These are phyloP conservation scores for Sminthurinus aureus DNA, from an alignment of 2,888 invertebrate species.

Conservation along the genomic window DNA sequence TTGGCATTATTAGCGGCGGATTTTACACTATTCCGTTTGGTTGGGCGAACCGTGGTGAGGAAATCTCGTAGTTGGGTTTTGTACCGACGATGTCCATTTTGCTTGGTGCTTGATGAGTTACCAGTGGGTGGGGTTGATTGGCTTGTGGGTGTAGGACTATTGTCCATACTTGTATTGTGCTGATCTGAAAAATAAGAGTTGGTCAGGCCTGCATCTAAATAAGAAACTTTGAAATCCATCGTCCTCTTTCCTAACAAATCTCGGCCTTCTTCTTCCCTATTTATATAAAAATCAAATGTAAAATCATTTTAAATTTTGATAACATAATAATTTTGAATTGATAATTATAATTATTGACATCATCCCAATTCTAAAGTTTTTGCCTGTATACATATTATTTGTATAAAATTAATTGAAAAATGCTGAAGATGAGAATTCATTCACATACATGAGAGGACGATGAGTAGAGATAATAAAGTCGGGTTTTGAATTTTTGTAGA, in stretches of 20 bases:
- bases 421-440: too few species aligned
- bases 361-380: too few species aligned
- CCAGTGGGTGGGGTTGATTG: slow-evolving; percentile 53
- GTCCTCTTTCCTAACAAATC: slow-evolving; percentile 97
- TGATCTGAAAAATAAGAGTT: slow-evolving; percentile 77
- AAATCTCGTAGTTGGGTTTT: slow-evolving; percentile 94
- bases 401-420: too few species aligned
- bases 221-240: slow-evolving; percentile 99
- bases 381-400: not conserved
- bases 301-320: not conserved
- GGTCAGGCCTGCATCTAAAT: slow-evolving; percentile 90
- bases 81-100: slow-evolving; percentile 74
- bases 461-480: slow-evolving; percentile 99
- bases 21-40: slow-evolving; percentile 69
- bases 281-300: slow-evolving; percentile 57
- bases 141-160: slow-evolving; percentile 64
- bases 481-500: slow-evolving; percentile 99
- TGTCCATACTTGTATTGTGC: slow-evolving; percentile 61
- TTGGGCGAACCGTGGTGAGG: slow-evolving; percentile 87
- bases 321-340: too few species aligned
- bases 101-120: slow-evolving; percentile 64
- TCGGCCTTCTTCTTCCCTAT: slow-evolving; percentile 97
- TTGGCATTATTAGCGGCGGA: slow-evolving; percentile 28
- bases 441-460: slow-evolving; percentile 95
- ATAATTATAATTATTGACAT: too few species aligned